Evolutionary conservation across 2,888 invertebrate genomes (phyloP).

Genomic region (Myathropa florea): DNA sequence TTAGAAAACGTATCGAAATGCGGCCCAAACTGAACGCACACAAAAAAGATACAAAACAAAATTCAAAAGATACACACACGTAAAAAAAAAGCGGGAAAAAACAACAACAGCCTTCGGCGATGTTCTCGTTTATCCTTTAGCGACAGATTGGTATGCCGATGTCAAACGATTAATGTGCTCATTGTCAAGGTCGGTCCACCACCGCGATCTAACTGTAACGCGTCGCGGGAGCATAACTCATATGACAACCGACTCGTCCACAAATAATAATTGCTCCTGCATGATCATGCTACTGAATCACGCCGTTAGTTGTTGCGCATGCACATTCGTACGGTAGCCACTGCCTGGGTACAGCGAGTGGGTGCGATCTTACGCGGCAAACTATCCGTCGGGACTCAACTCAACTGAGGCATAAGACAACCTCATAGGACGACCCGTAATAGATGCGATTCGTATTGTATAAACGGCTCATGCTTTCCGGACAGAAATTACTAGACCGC

Average conservation of each 20-base stretch:
- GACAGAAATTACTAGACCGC: slow-evolving; percentile 41
- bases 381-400: background rate
- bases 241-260: slow-evolving; percentile 35
- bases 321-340: background rate
- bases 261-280: slow-evolving; percentile 62
- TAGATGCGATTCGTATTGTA: slow-evolving; percentile 25
- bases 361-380: slow-evolving; percentile 61
- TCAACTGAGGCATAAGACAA: no score
- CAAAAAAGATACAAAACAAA: background rate
- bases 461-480: background rate
- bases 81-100: slow-evolving; percentile 3
- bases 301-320: slow-evolving; percentile 6
- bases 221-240: slow-evolving; percentile 59
- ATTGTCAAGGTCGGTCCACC: slow-evolving; percentile 58
- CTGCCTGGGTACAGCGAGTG: background rate
- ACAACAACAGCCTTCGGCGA: slow-evolving; percentile 57
- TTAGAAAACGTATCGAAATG: slow-evolving; percentile 59
- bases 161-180: slow-evolving; percentile 65
- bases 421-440: no score
- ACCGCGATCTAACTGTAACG: slow-evolving; percentile 57
- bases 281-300: slow-evolving; percentile 67
- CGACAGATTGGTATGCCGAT: slow-evolving; percentile 62
- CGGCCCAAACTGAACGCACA: background rate
- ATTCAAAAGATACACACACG: slow-evolving; percentile 3
- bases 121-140: no score